These are phyloP conservation scores for Proteles cristata DNA, from an alignment of 2,113 vertebrate species.

Conservation along the genomic window DNA sequence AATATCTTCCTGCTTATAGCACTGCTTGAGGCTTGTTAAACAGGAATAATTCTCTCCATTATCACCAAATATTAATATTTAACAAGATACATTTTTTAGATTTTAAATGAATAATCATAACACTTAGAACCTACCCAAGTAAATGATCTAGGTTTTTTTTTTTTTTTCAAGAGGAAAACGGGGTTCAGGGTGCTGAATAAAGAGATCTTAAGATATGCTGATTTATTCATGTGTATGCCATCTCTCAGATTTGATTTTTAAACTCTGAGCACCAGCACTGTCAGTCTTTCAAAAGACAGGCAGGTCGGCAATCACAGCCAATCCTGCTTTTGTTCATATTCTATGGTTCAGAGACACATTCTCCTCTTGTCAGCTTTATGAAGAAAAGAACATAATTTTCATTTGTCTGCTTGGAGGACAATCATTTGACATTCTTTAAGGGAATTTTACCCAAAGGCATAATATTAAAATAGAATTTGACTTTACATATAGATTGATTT, in stretches of 20 bases:
- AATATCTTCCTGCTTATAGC: not conserved
- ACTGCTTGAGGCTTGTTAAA: not conserved
- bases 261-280: not conserved
- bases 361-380: not conserved
- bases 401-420: constrained; percentile 27
- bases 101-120: constrained; percentile 23
- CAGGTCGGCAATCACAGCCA: not conserved
- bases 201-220: not conserved
- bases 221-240: not conserved
- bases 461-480: constrained; percentile 45
- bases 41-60: not conserved
- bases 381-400: constrained; percentile 46
- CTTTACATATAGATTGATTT: not conserved
- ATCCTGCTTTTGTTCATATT: constrained; percentile 4
- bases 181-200: not conserved
- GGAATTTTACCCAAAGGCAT: constrained; percentile 14
- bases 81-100: not conserved
- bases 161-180: not conserved
- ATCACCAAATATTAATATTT: not conserved
- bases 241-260: constrained; percentile 34
- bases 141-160: not conserved
- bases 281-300: not conserved
- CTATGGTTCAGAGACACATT: constrained; percentile 8
- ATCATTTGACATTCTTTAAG: not conserved
- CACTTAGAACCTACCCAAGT: not conserved